Evolutionary conservation across 2,797 vertebrate genomes (phyloP).

Genomic region (Dromococcyx pavoninus): DNA sequence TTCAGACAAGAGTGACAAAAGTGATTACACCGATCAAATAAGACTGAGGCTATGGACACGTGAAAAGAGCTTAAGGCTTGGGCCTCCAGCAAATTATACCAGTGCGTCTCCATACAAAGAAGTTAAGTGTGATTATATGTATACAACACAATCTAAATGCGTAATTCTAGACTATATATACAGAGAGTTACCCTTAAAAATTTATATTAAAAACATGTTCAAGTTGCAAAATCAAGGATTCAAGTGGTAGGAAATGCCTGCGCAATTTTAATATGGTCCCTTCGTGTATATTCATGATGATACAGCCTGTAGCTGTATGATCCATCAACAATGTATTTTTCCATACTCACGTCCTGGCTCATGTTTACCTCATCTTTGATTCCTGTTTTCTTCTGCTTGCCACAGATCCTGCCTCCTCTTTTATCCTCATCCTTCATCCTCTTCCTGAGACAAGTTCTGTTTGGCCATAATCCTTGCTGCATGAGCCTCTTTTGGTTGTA

Average conservation of each 20-base stretch:
- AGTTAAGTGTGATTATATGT: slow-evolving; percentile 50
- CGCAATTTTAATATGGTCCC: slow-evolving; percentile 10
- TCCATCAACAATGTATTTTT: slow-evolving; percentile 36
- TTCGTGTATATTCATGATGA: slow-evolving; percentile 53
- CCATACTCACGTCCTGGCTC: neutral
- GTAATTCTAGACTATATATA: slow-evolving; percentile 24
- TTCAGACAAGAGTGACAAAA: slow-evolving; percentile 47
- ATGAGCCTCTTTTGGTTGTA: neutral
- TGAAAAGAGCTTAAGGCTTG: slow-evolving; percentile 39
- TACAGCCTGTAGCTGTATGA: slow-evolving; percentile 51
- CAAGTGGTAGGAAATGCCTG: slow-evolving; percentile 56
- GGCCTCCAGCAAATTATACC: slow-evolving; percentile 31
- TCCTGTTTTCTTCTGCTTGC: neutral
- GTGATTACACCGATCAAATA: slow-evolving; percentile 57
- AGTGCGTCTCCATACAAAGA: slow-evolving; percentile 44
- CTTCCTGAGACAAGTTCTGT: neutral
- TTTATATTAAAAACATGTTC: slow-evolving; percentile 36
- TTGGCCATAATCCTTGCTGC: neutral
- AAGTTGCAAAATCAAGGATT: slow-evolving; percentile 62
- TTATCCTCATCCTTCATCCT: neutral
- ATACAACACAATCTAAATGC: slow-evolving; percentile 31
- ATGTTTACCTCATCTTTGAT: slow-evolving; percentile 25
- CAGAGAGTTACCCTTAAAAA: slow-evolving; percentile 41
- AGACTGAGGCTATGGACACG: slow-evolving; percentile 19
- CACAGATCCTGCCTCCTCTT: neutral